Evolutionary conservation across 2,113 vertebrate species (phyloP).

Genomic region (Gymnobelideus leadbeateri): DNA sequence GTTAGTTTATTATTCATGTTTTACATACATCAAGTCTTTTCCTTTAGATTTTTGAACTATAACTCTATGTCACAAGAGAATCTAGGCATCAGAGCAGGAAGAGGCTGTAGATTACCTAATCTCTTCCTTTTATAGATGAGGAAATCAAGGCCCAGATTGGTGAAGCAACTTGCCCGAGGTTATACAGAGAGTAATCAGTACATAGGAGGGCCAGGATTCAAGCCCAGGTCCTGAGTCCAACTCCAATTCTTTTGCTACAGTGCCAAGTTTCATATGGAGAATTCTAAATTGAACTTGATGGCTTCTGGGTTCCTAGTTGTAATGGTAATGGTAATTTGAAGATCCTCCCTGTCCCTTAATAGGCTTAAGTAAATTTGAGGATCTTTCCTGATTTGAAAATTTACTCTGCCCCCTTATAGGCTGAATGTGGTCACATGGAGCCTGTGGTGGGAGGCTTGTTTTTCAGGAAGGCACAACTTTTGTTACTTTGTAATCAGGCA

Average conservation of each 20-base stretch:
- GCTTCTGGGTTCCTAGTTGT: background rate
- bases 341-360: too few species aligned
- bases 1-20: conserved; percentile 34
- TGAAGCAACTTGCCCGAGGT: background rate
- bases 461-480: too few species aligned
- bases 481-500: too few species aligned
- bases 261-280: background rate
- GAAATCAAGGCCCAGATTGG: background rate
- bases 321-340: too few species aligned
- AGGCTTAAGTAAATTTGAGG: too few species aligned
- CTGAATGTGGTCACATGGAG: too few species aligned
- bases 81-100: background rate
- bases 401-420: too few species aligned
- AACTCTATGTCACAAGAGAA: background rate
- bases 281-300: background rate
- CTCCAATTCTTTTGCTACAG: background rate
- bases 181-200: background rate
- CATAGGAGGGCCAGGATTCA: background rate
- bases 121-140: background rate
- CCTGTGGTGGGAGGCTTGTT: too few species aligned
- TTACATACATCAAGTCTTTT: background rate
- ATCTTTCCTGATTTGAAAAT: too few species aligned
- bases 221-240: background rate
- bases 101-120: background rate
- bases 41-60: conserved; percentile 41